These are phyloP conservation scores for Dendrolimus kikuchii DNA, from an alignment of 1,140 invertebrate species.

Conservation along the genomic window DNA sequence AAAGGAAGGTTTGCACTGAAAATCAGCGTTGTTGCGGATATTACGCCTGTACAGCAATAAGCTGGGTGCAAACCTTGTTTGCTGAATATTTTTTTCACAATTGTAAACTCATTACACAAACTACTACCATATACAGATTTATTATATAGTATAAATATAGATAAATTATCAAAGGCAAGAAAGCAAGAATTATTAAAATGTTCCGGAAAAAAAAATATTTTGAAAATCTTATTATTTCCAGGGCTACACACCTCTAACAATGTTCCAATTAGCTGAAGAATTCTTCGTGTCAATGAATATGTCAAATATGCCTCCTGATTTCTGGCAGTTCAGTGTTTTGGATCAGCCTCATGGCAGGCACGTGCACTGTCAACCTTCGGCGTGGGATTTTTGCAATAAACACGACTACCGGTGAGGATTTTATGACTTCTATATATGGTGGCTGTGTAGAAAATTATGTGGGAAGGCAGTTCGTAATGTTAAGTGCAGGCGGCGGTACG, in stretches of 20 bases:
- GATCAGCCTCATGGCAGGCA: slow-evolving; percentile 82
- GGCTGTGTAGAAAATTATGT: too few relatives aligned
- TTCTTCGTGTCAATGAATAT: slow-evolving; percentile 90
- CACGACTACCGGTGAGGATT: slow-evolving; percentile 83
- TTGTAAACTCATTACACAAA: too few relatives aligned
- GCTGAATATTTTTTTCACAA: too few relatives aligned
- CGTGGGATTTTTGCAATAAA: slow-evolving; percentile 94
- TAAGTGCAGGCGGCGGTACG: too few relatives aligned
- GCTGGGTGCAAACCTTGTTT: too few relatives aligned
- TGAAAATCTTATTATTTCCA: slow-evolving; percentile 52
- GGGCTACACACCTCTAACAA: slow-evolving; percentile 84
- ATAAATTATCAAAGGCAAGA: too few relatives aligned
- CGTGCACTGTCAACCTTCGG: slow-evolving; percentile 88
- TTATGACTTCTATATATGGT: background rate
- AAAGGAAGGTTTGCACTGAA: too few relatives aligned
- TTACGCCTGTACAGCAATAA: too few relatives aligned
- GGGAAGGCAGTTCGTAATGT: too few relatives aligned
- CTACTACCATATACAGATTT: too few relatives aligned
- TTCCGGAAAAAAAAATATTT: background rate
- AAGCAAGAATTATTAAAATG: background rate
- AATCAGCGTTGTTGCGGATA: too few relatives aligned
- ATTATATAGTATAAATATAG: too few relatives aligned
- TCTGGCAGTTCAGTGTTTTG: slow-evolving; percentile 86
- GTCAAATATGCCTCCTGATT: slow-evolving; percentile 85
- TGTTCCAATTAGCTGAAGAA: slow-evolving; percentile 88